Evolutionary conservation across 2,888 invertebrate genomes (phyloP).

Genomic region (Catocala nupta): DNA sequence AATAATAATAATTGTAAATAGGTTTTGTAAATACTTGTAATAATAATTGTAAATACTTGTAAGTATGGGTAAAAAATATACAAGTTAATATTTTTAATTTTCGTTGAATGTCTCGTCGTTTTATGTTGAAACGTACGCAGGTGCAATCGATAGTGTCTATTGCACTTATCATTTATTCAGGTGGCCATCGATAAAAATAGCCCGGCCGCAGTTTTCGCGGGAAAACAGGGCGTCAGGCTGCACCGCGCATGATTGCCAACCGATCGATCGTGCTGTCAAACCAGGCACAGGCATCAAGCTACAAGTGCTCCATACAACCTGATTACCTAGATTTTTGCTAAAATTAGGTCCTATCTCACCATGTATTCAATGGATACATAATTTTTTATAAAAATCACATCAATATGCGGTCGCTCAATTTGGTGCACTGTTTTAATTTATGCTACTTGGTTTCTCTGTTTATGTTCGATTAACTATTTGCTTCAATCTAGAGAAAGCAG

Average conservation of each 20-base stretch:
- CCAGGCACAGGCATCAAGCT: conserved; percentile 37
- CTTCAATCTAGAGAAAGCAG: too few species aligned
- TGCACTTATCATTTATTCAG: conserved; percentile 41
- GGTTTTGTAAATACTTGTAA: too few species aligned
- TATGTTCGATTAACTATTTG: too few species aligned
- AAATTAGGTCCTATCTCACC: conserved; percentile 23
- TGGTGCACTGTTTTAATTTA: too few species aligned
- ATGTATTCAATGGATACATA: background rate
- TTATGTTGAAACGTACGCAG: background rate
- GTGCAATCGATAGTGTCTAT: conserved; percentile 33
- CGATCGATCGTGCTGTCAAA: conserved; percentile 67
- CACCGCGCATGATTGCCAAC: conserved; percentile 66
- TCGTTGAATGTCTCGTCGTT: too few species aligned
- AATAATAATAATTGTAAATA: too few species aligned
- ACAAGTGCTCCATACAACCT: conserved; percentile 43
- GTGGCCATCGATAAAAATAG: conserved; percentile 40
- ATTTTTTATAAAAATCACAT: background rate
- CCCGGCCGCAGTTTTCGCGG: conserved; percentile 57
- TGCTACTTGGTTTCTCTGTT: too few species aligned
- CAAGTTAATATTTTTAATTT: too few species aligned
- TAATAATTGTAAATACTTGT: too few species aligned
- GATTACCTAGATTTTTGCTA: conserved; percentile 36
- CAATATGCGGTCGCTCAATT: too few species aligned
- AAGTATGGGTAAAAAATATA: too few species aligned
- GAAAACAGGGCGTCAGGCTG: conserved; percentile 50